A percentile compares a stretch with the other conserved stretches of the same genome.
These are phyloP conservation scores for Dryobota labecula DNA, from an alignment of 2,888 invertebrate genomes.

Conservation along the genomic window DNA sequence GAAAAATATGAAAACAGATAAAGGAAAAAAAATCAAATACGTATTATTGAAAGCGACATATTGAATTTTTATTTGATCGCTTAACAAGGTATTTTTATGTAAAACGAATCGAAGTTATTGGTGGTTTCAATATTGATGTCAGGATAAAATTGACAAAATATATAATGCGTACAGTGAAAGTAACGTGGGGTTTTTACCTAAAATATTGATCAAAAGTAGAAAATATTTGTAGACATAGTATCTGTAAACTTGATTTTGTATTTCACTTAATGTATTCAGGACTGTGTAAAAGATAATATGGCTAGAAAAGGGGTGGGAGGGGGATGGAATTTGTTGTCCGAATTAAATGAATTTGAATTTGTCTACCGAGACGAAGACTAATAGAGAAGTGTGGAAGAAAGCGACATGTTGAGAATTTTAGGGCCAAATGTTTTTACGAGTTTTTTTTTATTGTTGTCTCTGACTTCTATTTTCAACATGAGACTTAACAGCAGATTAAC, in stretches of 20 bases:
- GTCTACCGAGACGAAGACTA: too few species aligned
- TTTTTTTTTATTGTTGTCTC: not conserved
- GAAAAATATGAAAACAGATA: slow-evolving; percentile 6
- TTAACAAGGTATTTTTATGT: slow-evolving; percentile 1
- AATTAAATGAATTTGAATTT: too few species aligned
- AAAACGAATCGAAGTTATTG: slow-evolving; percentile 13
- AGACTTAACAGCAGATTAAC: not conserved
- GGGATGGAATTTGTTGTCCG: too few species aligned
- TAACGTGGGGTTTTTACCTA: not conserved
- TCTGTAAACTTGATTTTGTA: not conserved
- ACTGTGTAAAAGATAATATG: too few species aligned
- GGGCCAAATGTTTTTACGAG: too few species aligned
- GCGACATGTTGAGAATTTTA: too few species aligned
- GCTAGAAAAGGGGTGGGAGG: too few species aligned
- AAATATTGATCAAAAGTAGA: too few species aligned
- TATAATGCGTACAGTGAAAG: not conserved
- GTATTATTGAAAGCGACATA: not conserved
- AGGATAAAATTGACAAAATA: not conserved
- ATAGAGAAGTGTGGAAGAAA: too few species aligned
- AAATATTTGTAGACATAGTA: not conserved
- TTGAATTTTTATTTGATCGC: slow-evolving; percentile 33
- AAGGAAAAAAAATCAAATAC: slow-evolving; percentile 22
- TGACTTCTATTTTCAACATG: not conserved
- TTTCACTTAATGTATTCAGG: not conserved
- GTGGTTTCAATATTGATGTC: slow-evolving; percentile 1